Evolutionary conservation across 2,113 vertebrate genomes (phyloP), one percentile per base, ranked within the genome.

Genomic region (Myotis lucifugus): DNA sequence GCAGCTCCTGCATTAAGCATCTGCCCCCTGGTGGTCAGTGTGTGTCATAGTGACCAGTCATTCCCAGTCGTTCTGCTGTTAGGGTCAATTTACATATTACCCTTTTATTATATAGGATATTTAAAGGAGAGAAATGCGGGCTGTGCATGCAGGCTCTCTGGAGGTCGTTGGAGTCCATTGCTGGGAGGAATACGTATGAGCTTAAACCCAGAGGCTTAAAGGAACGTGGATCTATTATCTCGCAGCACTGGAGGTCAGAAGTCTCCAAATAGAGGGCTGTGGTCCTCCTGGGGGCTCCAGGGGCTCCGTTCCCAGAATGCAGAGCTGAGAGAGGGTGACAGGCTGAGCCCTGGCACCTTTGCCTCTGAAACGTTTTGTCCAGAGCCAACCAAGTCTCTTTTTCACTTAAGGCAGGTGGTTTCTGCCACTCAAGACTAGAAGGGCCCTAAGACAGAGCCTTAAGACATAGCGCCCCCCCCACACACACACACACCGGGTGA

Each of bases 71-170:
- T 37, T 37, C 37, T 37, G 37, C 37, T 37, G 37, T 37, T 37
- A 37, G 37, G 37, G 37, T 37, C 37, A 37, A 37, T 37, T 4
- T 37, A 37, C 37, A 37, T 37, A 37, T 37, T 37, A 37, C 37
- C 37, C 37, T 37, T 37, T 37, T 37, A 37, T 37, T 37, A 37
- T 37, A 37, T 37, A 37, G 37, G 37, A 37, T 37, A 37, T 37
- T 37, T 37, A 59, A 59, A 25, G 25, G 23, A 59, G 8, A 59
- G 56, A 25, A 59, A 25, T 25, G 56, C 50, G 69, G n/a, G 27
- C 2, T 3, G 19, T 1, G 8, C 1, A 2, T 0, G 18, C 0
- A 11, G 67, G 21, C 11, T 32, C 12, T 25, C 40, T 12, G 4
- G 21, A 2, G 72, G 66, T 4, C 13, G 0, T 7, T 10, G 29